Conservation (phyloP, 2,797 vertebrate genomes). For the Molossus molossus region DNA sequence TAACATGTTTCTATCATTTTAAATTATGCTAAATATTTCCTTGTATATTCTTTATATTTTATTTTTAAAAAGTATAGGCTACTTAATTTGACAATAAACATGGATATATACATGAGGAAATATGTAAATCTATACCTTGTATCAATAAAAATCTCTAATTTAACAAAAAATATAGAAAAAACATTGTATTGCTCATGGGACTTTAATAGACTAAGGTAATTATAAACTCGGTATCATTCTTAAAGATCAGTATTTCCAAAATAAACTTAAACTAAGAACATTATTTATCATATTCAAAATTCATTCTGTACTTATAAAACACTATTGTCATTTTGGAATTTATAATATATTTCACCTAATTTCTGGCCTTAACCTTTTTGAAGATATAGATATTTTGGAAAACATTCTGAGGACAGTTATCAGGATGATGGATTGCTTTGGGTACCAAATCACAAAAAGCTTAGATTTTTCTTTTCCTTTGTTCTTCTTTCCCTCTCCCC, state of each 20-base stretch:
- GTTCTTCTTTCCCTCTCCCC: no score
- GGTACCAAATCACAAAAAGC: background rate
- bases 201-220: background rate
- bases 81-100: background rate
- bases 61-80: background rate
- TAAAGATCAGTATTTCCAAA: slow-evolving; percentile 7
- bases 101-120: background rate
- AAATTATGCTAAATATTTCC: background rate
- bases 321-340: background rate
- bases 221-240: background rate
- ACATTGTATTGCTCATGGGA: background rate
- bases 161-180: background rate
- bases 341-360: background rate
- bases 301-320: background rate
- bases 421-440: slow-evolving; percentile 54
- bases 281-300: slow-evolving; percentile 11
- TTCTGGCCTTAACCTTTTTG: background rate
- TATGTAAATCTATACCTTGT: background rate
- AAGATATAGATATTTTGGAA: background rate
- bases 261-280: background rate
- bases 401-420: background rate
- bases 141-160: background rate
- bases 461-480: background rate
- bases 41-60: background rate
- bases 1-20: background rate